Evolutionary conservation across 2,113 vertebrate genomes (phyloP).

Genomic region (Rattus rattus): DNA sequence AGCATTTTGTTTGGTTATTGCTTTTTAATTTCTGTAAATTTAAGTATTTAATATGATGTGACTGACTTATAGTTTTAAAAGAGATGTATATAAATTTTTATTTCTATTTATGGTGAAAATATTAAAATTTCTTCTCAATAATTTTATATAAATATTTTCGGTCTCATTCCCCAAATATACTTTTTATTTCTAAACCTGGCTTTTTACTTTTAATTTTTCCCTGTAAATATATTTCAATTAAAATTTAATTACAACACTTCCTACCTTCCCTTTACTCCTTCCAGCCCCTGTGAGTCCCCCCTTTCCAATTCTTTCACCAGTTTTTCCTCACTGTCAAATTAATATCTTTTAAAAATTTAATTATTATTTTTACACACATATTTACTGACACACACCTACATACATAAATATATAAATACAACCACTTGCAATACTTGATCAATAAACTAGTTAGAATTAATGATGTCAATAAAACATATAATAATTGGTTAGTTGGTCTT

Average conservation of each 20-base stretch:
- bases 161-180: neutral
- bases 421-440: neutral
- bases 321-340: neutral
- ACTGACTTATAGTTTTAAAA: neutral
- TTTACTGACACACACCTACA: neutral
- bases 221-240: neutral
- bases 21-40: neutral
- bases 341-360: neutral
- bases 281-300: neutral
- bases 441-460: constrained; percentile 38
- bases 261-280: neutral
- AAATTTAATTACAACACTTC: neutral
- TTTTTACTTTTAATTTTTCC: neutral
- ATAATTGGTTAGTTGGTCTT: neutral
- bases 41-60: neutral
- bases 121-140: neutral
- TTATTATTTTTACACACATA: neutral
- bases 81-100: neutral
- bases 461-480: constrained; percentile 26
- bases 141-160: neutral
- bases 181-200: neutral
- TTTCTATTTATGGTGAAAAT: neutral
- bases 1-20: neutral
- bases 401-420: neutral
- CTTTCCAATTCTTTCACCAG: neutral